Evolutionary conservation across 2,797 vertebrate species (phyloP).

Genomic region (Rhynchonycteris naso): DNA sequence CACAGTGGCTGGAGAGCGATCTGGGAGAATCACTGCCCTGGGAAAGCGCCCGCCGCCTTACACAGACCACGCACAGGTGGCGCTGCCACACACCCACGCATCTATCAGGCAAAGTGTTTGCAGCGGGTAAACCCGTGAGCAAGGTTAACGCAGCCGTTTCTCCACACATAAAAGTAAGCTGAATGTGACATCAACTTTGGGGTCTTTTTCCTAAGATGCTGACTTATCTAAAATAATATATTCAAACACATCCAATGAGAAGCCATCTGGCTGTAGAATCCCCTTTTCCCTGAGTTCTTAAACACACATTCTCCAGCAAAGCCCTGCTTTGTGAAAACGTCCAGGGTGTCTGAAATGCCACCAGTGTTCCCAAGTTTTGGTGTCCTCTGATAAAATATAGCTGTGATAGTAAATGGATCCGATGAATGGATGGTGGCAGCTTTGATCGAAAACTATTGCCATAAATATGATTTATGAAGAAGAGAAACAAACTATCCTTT

Average conservation of each 20-base stretch:
- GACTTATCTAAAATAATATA: slow-evolving; percentile 19
- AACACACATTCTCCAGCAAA: slow-evolving; percentile 3
- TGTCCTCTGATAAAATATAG: background rate
- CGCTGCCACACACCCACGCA: too few species aligned
- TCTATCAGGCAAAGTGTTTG: too few species aligned
- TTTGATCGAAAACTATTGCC: background rate
- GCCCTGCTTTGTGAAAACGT: background rate
- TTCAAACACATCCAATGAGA: background rate
- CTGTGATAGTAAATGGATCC: background rate
- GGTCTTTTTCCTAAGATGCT: background rate
- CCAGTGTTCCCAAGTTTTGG: too few species aligned
- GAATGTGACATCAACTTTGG: background rate
- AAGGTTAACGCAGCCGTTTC: too few species aligned
- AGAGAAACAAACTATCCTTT: background rate
- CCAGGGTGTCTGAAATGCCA: background rate
- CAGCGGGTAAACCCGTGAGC: too few species aligned
- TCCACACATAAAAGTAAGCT: background rate
- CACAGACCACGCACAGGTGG: too few species aligned
- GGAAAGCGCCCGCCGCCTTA: too few species aligned
- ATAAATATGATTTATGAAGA: background rate
- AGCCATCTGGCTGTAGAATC: background rate
- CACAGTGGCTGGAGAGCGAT: too few species aligned
- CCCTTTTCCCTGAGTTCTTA: slow-evolving; percentile 32
- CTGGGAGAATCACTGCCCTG: too few species aligned
- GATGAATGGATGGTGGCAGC: background rate